Evolutionary conservation across 2,113 vertebrate species (phyloP).

Genomic region (Electrona antarctica): DNA sequence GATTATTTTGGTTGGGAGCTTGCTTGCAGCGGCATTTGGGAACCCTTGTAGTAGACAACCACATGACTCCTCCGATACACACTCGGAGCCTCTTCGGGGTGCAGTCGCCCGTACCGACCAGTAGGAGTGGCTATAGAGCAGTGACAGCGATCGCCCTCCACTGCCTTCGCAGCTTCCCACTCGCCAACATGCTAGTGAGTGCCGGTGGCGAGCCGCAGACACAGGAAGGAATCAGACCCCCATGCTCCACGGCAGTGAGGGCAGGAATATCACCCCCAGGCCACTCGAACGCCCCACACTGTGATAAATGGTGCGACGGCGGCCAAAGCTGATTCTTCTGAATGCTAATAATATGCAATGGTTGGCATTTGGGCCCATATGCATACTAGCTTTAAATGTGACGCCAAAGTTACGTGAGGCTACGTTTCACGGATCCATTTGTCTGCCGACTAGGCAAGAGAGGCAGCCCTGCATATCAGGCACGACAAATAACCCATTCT

Average conservation of each 20-base stretch:
- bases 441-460: slow-evolving; percentile 49
- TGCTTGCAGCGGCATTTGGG: too few species aligned
- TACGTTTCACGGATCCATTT: slow-evolving; percentile 58
- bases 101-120: too few species aligned
- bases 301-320: slow-evolving; percentile 80
- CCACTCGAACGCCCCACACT: slow-evolving; percentile 76
- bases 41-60: too few species aligned
- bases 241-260: not conserved
- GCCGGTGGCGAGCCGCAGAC: not conserved
- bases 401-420: slow-evolving; percentile 57
- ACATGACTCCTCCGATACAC: too few species aligned
- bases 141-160: too few species aligned
- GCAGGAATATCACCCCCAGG: slow-evolving; percentile 22
- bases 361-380: slow-evolving; percentile 77
- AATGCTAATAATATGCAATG: slow-evolving; percentile 82
- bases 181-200: too few species aligned
- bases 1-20: too few species aligned
- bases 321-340: slow-evolving; percentile 71
- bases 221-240: not conserved
- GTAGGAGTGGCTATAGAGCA: too few species aligned
- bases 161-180: too few species aligned
- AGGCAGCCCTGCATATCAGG: slow-evolving; percentile 46
- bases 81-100: too few species aligned
- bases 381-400: slow-evolving; percentile 62
- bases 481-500: slow-evolving; percentile 43